Percentiles rank a stretch among this genome's conserved stretches.
Conservation (phyloP, 1,140 invertebrate genomes). For the Drosophila nebulosa region DNA sequence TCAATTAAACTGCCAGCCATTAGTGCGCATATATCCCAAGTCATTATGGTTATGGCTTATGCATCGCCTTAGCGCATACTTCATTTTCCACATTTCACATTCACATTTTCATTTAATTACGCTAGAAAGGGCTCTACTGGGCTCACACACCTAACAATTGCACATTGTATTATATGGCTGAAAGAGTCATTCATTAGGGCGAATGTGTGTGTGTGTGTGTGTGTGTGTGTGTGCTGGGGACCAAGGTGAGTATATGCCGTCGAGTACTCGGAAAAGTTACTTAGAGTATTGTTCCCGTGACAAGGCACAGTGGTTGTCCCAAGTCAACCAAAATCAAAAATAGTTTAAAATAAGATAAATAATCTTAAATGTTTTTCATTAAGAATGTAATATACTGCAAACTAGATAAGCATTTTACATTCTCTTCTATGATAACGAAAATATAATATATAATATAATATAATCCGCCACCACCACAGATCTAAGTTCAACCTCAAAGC, state of each 20-base stretch:
- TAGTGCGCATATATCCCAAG: conserved; percentile 52
- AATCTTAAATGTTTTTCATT: not conserved
- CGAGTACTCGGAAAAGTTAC: conserved; percentile 42
- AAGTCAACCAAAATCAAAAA: too few species aligned
- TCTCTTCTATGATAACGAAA: too few species aligned
- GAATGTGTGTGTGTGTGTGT: not conserved
- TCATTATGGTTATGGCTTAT: conserved; percentile 49
- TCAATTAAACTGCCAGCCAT: conserved; percentile 73
- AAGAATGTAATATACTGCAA: too few species aligned
- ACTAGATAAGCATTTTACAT: too few species aligned
- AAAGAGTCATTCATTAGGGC: conserved; percentile 58
- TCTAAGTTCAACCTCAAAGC: too few species aligned
- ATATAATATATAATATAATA: too few species aligned
- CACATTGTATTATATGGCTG: conserved; percentile 23
- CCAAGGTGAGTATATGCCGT: conserved; percentile 31
- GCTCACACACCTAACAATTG: conserved; percentile 40
- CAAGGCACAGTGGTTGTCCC: conserved; percentile 15
- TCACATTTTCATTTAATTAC: conserved; percentile 71
- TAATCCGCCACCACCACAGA: too few species aligned
- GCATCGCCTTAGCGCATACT: conserved; percentile 60
- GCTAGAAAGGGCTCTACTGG: conserved; percentile 30
- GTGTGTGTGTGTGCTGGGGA: not conserved
- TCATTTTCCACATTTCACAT: conserved; percentile 41
- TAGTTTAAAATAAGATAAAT: too few species aligned
- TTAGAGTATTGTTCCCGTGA: conserved; percentile 26